Base-by-base conservation (phyloP, 2,113 vertebrate genomes). In the Morone chrysops region DNA sequence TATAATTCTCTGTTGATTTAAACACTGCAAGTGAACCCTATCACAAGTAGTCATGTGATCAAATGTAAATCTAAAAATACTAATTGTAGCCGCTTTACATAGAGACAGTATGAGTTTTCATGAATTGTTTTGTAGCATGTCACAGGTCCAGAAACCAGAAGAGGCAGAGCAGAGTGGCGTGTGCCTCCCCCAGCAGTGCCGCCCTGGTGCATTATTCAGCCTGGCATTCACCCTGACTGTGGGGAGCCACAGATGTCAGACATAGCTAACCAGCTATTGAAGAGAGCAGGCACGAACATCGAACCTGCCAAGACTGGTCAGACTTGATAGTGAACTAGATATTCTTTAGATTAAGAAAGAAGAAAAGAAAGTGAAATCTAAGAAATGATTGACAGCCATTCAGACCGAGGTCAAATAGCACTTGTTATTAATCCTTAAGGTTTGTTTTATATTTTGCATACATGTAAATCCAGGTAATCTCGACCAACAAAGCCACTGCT, bases 111-210 rank as follows among this genome's bases (percentile, higher is more conserved):
- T 25, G 38, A 36, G 8, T 75, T 81, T 78, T 63, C 12, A 18
- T 78, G 48, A 84, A 81, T 25, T 70, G 65, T 79, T 86, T 80
- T 82, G 56, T 43, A n/a, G 53, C 78, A 80, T 8, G 38, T 80
- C 31, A n/a, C 68, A 73, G 70, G 41, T 62, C 41, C n/a, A 75
- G 38, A 74, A 60, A 86, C 87, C 80, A 86, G 84, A 92, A 92
- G 91, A 92, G 91, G 88, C 90, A 92, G 90, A 93, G 93, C 85
- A 87, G 87, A 91, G 70, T 54, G 75, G 75, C 57, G 38, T 62
- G 75, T 67, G 67, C 66, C 71, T 87, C 84, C 83, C 75, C 81
- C 82, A 67, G 61, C 87, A 84, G 82, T 59, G 90, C 77, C 20
- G 75, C 83, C 85, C 84, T 57, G 87, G 89, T 87, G 88, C 69